phyloP scores from a whole-genome alignment of 2,888 invertebrate species.

The Ctena decussata region DNA sequence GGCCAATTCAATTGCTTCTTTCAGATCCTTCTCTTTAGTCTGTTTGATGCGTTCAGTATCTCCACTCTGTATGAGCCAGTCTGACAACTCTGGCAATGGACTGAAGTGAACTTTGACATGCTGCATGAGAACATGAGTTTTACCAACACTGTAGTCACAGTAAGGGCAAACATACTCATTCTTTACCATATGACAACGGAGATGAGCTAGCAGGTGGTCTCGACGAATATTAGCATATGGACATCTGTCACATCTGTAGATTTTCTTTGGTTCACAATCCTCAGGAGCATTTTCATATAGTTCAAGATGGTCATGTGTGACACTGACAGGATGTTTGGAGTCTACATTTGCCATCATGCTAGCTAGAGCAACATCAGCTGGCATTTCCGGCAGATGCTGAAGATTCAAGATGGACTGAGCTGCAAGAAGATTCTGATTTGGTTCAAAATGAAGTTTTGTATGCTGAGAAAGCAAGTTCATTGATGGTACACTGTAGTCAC shows the following conservation, averaged over 20 bases:
- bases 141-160: slow-evolving; percentile 94
- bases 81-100: slow-evolving; percentile 82
- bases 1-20: slow-evolving; percentile 76
- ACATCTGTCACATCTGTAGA: slow-evolving; percentile 92
- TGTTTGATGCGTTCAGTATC: slow-evolving; percentile 77
- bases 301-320: slow-evolving; percentile 82
- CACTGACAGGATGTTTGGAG: slow-evolving; percentile 76
- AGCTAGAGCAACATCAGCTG: slow-evolving; percentile 88
- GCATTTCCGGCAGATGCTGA: slow-evolving; percentile 86
- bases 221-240: slow-evolving; percentile 93
- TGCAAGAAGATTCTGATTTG: slow-evolving; percentile 84
- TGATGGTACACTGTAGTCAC: slow-evolving; percentile 96
- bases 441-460: slow-evolving; percentile 91
- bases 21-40: slow-evolving; percentile 75
- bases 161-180: slow-evolving; percentile 92
- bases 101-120: slow-evolving; percentile 93
- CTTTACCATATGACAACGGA: slow-evolving; percentile 91
- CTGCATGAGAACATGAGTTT: slow-evolving; percentile 92
- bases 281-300: slow-evolving; percentile 82
- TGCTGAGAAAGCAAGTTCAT: slow-evolving; percentile 95
- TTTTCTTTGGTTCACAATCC: slow-evolving; percentile 88
- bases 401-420: slow-evolving; percentile 85
- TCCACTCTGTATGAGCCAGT: slow-evolving; percentile 82
- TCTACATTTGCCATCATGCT: slow-evolving; percentile 79
- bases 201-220: slow-evolving; percentile 92